Evolutionary conservation across 2,888 invertebrate genomes (phyloP).

Genomic region (Melieria picta): DNA sequence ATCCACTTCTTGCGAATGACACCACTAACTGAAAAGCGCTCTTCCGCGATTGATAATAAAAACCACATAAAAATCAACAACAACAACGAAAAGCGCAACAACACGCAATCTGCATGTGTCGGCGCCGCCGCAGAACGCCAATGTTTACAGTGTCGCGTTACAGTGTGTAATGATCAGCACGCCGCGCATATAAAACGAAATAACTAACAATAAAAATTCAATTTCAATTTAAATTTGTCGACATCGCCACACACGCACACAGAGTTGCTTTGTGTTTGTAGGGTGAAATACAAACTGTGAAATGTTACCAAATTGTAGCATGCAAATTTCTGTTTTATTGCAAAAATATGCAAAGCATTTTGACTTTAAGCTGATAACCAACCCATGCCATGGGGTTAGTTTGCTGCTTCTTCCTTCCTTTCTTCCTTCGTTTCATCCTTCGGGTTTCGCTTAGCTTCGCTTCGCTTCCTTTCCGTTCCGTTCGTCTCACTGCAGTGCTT

Average conservation of each 20-base stretch:
- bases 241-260: not conserved
- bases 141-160: conserved; percentile 8
- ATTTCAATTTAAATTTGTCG: conserved; percentile 31
- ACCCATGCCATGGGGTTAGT: too few relatives aligned
- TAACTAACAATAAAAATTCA: conserved; percentile 34
- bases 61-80: conserved; percentile 29
- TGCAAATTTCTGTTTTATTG: conserved; percentile 22
- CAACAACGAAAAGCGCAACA: not conserved
- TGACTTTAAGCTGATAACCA: not conserved
- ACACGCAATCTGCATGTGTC: not conserved
- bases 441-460: too few relatives aligned
- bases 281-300: conserved; percentile 12
- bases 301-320: conserved; percentile 18
- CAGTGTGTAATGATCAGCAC: conserved; percentile 23
- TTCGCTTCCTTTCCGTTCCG: too few relatives aligned
- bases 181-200: conserved; percentile 30
- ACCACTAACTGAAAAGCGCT: conserved; percentile 14
- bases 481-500: too few relatives aligned
- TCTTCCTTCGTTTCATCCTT: too few relatives aligned
- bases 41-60: conserved; percentile 31
- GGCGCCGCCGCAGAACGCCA: not conserved
- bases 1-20: conserved; percentile 22
- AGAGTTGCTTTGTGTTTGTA: too few relatives aligned
- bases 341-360: conserved; percentile 25
- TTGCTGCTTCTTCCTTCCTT: too few relatives aligned